Evolutionary conservation across 2,797 vertebrate species (phyloP).

Genomic region (Crypturellus tataupa): DNA sequence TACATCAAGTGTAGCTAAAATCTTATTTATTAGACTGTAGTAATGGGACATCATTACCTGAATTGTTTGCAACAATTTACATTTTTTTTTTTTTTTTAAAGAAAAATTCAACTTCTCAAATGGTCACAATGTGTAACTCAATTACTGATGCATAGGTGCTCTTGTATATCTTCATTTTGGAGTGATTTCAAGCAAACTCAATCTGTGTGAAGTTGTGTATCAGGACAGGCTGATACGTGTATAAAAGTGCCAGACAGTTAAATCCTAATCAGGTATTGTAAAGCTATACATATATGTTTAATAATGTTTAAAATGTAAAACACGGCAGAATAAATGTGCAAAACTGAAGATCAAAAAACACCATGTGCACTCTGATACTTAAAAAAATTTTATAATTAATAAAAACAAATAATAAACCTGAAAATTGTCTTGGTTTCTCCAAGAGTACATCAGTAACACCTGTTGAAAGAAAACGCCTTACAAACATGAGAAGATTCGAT

Average conservation of each 20-base stretch:
- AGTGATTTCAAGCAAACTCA: conserved; percentile 62
- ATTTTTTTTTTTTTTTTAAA: conserved; percentile 72
- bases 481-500: not conserved
- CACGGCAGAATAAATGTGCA: conserved; percentile 76
- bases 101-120: conserved; percentile 73
- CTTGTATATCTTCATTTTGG: conserved; percentile 67
- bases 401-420: conserved; percentile 78
- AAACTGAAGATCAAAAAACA: conserved; percentile 67
- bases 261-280: conserved; percentile 82
- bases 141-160: conserved; percentile 70
- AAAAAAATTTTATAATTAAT: conserved; percentile 79
- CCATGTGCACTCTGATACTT: conserved; percentile 79
- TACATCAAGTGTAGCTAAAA: conserved; percentile 78
- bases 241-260: conserved; percentile 81
- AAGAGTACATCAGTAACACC: conserved; percentile 25
- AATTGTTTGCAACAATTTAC: conserved; percentile 77
- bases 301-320: conserved; percentile 80
- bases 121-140: conserved; percentile 2
- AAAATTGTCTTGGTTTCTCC: conserved; percentile 72
- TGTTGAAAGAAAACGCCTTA: conserved; percentile 4
- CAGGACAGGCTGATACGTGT: conserved; percentile 79
- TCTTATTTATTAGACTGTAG: conserved; percentile 81
- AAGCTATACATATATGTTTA: conserved; percentile 82
- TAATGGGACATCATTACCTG: conserved; percentile 70
- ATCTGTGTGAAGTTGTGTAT: conserved; percentile 73